A percentile compares a stretch with the other conserved stretches of the same genome.
phyloP scores from a whole-genome alignment of 2,888 invertebrate species.

The Andrena trimmerana region DNA sequence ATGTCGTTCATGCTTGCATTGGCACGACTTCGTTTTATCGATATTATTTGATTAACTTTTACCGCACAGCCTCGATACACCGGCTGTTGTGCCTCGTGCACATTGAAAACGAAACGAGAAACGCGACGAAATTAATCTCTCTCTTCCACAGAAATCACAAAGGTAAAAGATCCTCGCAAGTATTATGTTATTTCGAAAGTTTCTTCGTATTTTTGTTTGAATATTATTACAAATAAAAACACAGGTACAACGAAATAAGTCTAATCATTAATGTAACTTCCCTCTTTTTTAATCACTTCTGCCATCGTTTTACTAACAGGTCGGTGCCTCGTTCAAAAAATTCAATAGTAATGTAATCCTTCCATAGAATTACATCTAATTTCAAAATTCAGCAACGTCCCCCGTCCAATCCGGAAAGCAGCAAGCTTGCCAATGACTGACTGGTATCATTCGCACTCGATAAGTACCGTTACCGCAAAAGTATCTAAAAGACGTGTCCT shows the following conservation, averaged over 20 bases:
- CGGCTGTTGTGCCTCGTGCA: too few relatives aligned
- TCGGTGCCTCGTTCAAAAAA: too few relatives aligned
- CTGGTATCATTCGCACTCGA: neutral
- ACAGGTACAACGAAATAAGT: too few relatives aligned
- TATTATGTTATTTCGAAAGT: too few relatives aligned
- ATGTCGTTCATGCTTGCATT: slow-evolving; percentile 32
- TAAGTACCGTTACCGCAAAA: slow-evolving; percentile 33
- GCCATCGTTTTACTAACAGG: too few relatives aligned
- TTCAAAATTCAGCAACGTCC: neutral
- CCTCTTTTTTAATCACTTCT: too few relatives aligned
- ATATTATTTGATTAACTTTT: slow-evolving; percentile 14
- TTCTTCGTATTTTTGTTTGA: too few relatives aligned
- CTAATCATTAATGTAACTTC: too few relatives aligned
- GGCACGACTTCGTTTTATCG: slow-evolving; percentile 10
- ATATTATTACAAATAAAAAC: too few relatives aligned
- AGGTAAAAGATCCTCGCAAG: too few relatives aligned
- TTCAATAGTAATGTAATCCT: neutral
- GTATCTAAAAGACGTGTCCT: neutral
- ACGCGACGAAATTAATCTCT: neutral
- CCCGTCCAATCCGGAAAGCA: neutral
- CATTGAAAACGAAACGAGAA: slow-evolving; percentile 16
- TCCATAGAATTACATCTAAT: neutral
- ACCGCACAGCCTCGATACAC: neutral
- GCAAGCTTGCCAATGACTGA: neutral
- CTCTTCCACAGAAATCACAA: slow-evolving; percentile 3